These are phyloP conservation scores for Galaxea fascicularis DNA, from an alignment of 92 coral and sea anemone genomes.

Conservation along the genomic window DNA sequence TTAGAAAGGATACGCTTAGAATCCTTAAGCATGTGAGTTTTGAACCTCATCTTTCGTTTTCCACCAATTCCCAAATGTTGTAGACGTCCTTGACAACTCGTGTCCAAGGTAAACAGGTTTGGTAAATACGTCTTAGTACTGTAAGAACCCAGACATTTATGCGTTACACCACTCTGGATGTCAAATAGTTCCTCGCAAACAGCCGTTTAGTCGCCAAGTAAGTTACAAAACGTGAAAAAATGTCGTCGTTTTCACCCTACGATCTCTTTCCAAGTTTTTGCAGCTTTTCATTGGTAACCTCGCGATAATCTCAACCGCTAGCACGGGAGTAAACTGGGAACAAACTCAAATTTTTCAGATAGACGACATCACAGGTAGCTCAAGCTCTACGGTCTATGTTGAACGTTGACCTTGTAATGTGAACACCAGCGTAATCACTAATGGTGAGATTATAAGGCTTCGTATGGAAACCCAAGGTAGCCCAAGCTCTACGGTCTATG, in stretches of 20 bases:
- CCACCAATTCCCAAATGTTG: slow-evolving; percentile 14
- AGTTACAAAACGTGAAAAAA: too few species aligned
- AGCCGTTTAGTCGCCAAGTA: not conserved
- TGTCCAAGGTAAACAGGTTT: slow-evolving; percentile 57
- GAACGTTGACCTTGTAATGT: too few species aligned
- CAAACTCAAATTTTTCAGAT: too few species aligned
- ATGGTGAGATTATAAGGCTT: too few species aligned
- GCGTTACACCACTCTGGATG: not conserved
- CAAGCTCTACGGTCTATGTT: too few species aligned
- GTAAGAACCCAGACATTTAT: not conserved
- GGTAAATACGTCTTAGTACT: not conserved
- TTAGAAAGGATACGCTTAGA: slow-evolving; percentile 95
- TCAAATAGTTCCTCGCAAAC: not conserved
- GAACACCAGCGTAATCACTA: too few species aligned
- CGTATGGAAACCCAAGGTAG: too few species aligned
- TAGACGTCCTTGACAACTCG: slow-evolving; percentile 54
- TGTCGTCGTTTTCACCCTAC: not conserved
- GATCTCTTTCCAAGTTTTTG: not conserved
- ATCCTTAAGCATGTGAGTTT: slow-evolving; percentile 89
- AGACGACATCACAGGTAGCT: too few species aligned
- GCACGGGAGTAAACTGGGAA: not conserved
- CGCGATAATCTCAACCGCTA: not conserved
- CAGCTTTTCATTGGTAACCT: slow-evolving; percentile 1
- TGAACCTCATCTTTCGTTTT: slow-evolving; percentile 78
- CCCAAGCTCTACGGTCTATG: too few species aligned